Base-by-base conservation (phyloP, 2,888 invertebrate genomes). In the Hirtodrosophila cameraria region DNA sequence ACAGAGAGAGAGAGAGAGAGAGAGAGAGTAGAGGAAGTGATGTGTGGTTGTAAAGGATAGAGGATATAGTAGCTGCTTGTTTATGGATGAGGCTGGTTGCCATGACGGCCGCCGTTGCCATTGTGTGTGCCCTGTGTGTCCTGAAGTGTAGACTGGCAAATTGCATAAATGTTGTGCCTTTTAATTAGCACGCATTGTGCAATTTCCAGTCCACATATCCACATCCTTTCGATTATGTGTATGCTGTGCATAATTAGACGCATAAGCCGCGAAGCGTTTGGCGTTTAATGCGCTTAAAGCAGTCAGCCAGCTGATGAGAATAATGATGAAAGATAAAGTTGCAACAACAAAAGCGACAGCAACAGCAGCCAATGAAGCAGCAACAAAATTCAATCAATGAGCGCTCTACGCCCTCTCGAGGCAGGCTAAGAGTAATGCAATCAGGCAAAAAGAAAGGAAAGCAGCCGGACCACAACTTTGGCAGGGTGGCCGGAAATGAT, bases 81-180 rank as follows among this genome's bases (percentile, higher is more conserved):
- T 23, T 35, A 36, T 35, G 45, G 28, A 28, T 36, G 11, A 31
- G 50, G 23, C 25, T 30, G 57, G 79, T 79, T 83, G 68, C 83
- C 80, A 83, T 79, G 83, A 57, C 77, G 58, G 53, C 79, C 80
- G 83, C 63, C 79, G 36, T 35, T 72, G 60, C 54, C 67, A 64
- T 73, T 72, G 60, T 72, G 46, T 28, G 33, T 38, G 53, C 59
- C 45, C 53, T 60, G 74, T 65, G 58, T n/a, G n/a, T n/a, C 50
- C 52, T 49, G 63, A 13, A 30, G 43, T 53, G 49, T 35, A 39
- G 25, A n/a, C 45, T 30, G 65, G 53, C 60, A 61, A n/a, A 68
- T 65, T 75, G 79, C 81, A 80, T 75, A 80, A 80, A 78, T 75
- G 78, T 80, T 80, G 84, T 84, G 78, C 80, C 82, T 80, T 81